Conservation (phyloP, 2,113 vertebrate species). For the Nycticryphes semicollaris region DNA sequence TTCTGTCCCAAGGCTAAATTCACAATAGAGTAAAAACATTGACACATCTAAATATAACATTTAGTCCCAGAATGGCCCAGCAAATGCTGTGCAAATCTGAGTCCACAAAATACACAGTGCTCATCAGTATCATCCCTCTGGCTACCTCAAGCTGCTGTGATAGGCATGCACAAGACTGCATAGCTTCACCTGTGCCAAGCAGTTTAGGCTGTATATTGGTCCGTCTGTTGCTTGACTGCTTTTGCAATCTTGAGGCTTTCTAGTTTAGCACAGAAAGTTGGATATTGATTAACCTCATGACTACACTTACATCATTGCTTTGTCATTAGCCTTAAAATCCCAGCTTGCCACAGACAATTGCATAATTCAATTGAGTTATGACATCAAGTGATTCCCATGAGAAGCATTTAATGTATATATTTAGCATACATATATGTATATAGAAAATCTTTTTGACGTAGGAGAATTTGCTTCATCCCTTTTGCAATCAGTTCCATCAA, state of each 20-base stretch:
- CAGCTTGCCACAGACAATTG: background rate
- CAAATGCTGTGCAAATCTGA: background rate
- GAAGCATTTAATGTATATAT: background rate
- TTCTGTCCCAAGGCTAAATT: background rate
- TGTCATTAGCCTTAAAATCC: background rate
- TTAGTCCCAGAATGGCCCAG: background rate
- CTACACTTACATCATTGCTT: background rate
- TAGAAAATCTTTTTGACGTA: background rate
- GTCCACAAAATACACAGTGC: background rate
- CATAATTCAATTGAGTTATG: background rate
- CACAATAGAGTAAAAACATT: background rate
- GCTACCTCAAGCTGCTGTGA: background rate
- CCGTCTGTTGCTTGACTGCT: background rate
- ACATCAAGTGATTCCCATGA: background rate
- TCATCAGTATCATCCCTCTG: background rate
- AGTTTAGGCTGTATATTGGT: fast-evolving
- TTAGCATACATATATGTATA: fast-evolving
- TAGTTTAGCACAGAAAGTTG: background rate
- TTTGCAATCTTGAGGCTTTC: background rate
- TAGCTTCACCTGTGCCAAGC: fast-evolving
- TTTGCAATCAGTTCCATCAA: background rate
- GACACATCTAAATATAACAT: background rate
- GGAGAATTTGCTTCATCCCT: background rate
- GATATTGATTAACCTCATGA: background rate
- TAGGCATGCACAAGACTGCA: background rate